These are phyloP conservation scores for Agrochola circellaris DNA, from an alignment of 2,888 invertebrate genomes.

Conservation along the genomic window DNA sequence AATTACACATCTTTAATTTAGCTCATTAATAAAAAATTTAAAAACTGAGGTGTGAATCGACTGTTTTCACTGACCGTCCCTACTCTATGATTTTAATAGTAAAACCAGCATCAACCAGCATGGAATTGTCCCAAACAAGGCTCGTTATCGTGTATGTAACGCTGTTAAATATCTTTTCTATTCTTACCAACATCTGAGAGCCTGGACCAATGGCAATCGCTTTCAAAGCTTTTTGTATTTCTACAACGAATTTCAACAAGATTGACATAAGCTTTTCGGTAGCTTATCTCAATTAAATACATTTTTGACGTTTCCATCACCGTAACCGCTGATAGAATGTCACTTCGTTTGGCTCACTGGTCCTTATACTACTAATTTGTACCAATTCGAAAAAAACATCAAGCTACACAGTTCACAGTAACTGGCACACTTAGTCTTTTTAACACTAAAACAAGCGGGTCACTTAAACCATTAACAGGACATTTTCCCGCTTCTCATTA, in stretches of 20 bases:
- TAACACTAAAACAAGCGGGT: slow-evolving; percentile 1
- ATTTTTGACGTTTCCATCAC: not conserved
- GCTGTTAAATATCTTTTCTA: no score
- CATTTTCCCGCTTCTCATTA: slow-evolving; percentile 68
- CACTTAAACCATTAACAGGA: slow-evolving; percentile 53
- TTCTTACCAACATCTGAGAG: not conserved
- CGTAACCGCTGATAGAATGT: no score
- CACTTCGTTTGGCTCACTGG: not conserved
- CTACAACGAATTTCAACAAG: not conserved
- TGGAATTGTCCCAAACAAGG: not conserved
- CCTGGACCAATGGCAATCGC: no score
- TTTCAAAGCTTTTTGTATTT: no score
- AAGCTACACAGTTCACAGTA: not conserved
- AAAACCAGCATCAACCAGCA: not conserved
- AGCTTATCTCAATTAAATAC: not conserved
- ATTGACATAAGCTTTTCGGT: not conserved
- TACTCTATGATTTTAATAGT: not conserved
- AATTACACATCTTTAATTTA: no score
- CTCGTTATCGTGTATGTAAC: not conserved
- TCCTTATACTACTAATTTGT: not conserved
- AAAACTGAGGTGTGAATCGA: no score
- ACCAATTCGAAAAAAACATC: not conserved
- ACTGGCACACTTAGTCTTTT: not conserved
- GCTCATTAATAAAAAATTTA: no score
- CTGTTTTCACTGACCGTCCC: no score